phyloP scores from a whole-genome alignment of 1,140 invertebrate genomes.

The Arion vulgaris region DNA sequence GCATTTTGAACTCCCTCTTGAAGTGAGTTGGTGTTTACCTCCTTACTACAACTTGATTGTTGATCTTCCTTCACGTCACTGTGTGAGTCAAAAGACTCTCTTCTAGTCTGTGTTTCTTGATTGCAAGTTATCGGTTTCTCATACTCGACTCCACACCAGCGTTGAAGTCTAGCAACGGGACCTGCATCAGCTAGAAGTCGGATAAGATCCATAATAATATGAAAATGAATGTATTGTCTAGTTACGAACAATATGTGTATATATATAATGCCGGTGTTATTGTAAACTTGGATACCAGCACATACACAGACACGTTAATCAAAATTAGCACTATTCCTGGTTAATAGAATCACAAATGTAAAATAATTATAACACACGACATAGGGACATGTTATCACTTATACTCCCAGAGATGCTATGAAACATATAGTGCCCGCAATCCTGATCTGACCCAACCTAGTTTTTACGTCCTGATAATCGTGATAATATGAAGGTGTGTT shows the following conservation, averaged over 20 bases:
- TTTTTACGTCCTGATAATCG: not conserved
- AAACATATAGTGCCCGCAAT: too few relatives aligned
- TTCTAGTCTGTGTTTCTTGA: slow-evolving; percentile 29
- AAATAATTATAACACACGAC: too few relatives aligned
- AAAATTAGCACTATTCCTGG: too few relatives aligned
- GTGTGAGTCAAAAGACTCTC: not conserved
- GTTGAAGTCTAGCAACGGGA: slow-evolving; percentile 30
- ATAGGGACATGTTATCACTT: not conserved
- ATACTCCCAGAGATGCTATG: too few relatives aligned
- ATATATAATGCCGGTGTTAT: too few relatives aligned
- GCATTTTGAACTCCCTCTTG: not conserved
- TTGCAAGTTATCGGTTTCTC: slow-evolving; percentile 25
- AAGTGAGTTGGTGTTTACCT: not conserved
- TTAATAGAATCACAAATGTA: too few relatives aligned
- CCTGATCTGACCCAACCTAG: not conserved
- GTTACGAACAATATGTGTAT: too few relatives aligned
- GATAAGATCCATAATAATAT: slow-evolving; percentile 16
- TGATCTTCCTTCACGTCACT: not conserved
- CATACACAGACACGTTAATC: too few relatives aligned
- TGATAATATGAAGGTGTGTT: not conserved
- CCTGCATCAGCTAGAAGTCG: slow-evolving; percentile 12
- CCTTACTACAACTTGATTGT: not conserved
- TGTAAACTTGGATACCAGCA: too few relatives aligned
- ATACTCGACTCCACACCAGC: slow-evolving; percentile 15
- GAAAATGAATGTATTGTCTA: too few relatives aligned